Evolutionary conservation across 2,113 vertebrate genomes (phyloP).

Genomic region (Arizona elegans): DNA sequence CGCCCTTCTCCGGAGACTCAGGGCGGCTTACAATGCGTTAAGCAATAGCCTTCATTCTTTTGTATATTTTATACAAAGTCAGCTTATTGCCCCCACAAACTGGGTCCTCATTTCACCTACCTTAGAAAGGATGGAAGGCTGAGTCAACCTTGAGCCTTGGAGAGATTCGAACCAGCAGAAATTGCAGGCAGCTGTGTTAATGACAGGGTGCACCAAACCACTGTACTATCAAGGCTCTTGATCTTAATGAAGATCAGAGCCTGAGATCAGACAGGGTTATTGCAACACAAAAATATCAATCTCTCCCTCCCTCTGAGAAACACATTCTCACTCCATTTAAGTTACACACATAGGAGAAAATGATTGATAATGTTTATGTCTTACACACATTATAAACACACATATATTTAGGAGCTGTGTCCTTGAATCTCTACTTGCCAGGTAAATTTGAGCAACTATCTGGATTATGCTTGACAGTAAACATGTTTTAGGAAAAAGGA

Average conservation of each 20-base stretch:
- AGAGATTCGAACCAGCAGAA: too few species aligned
- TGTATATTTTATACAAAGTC: too few species aligned
- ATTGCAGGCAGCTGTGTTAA: too few species aligned
- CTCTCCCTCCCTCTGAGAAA: background rate
- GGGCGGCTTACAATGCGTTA: too few species aligned
- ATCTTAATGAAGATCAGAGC: background rate
- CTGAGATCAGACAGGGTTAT: background rate
- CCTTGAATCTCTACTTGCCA: background rate
- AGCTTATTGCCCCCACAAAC: too few species aligned
- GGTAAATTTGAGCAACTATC: background rate
- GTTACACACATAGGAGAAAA: background rate
- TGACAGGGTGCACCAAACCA: too few species aligned
- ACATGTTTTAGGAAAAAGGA: background rate
- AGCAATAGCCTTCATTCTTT: too few species aligned
- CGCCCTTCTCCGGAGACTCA: too few species aligned
- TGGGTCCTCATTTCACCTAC: too few species aligned
- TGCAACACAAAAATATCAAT: background rate
- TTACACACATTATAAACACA: background rate
- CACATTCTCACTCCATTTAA: background rate
- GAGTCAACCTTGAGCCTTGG: too few species aligned
- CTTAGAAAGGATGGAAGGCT: too few species aligned
- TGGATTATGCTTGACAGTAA: background rate
- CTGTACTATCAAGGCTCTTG: too few species aligned
- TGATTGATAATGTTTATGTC: background rate
- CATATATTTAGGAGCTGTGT: background rate